A percentile compares a stretch with the other conserved stretches of the same genome.
phyloP scores from a whole-genome alignment of 2,113 vertebrate species.

The Tautogolabrus adspersus region DNA sequence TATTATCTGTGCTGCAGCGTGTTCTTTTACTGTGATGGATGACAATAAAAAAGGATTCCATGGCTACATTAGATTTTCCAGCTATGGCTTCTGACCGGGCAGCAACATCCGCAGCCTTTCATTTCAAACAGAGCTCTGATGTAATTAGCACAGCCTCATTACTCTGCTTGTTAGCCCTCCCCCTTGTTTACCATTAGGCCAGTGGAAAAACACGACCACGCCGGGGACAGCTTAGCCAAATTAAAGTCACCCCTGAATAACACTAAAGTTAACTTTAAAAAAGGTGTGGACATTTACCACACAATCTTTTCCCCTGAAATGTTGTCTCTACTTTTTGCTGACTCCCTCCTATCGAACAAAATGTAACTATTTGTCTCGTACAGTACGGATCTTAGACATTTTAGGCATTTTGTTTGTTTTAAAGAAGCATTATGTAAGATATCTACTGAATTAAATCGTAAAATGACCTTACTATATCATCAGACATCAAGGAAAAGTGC shows the following conservation, averaged over 20 bases:
- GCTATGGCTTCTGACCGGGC: conserved; percentile 33
- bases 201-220: conserved; percentile 27
- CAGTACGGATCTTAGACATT: neutral
- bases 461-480: too few relatives aligned
- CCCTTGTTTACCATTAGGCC: conserved; percentile 58
- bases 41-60: conserved; percentile 55
- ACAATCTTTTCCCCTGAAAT: neutral
- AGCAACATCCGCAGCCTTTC: conserved; percentile 49
- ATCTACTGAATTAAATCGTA: too few relatives aligned
- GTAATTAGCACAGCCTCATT: conserved; percentile 67
- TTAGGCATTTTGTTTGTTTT: neutral
- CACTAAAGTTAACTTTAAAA: conserved; percentile 6
- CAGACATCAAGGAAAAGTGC: too few relatives aligned
- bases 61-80: conserved; percentile 76
- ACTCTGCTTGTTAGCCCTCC: conserved; percentile 43
- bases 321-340: conserved; percentile 17
- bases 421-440: neutral
- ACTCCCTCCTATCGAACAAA: conserved; percentile 4
- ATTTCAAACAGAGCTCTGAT: conserved; percentile 62
- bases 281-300: neutral
- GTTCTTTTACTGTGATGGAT: conserved; percentile 66
- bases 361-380: neutral
- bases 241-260: conserved; percentile 5
- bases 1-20: conserved; percentile 22
- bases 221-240: conserved; percentile 6